phyloP scores from a whole-genome alignment of 2,113 vertebrate genomes.

The Phalacrocorax brasilianus region DNA sequence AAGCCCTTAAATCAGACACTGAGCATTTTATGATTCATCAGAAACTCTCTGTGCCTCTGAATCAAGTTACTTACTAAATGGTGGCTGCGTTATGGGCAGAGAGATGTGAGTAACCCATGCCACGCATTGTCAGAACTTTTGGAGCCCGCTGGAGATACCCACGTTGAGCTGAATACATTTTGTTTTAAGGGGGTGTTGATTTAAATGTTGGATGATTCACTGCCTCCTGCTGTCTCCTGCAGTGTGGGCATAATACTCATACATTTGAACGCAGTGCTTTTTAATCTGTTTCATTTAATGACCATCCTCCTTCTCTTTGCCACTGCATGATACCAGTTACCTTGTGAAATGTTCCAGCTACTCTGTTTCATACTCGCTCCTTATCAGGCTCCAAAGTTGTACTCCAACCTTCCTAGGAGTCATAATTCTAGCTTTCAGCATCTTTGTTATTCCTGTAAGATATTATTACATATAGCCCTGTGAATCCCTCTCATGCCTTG shows the following conservation, averaged over 20 bases:
- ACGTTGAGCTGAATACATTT: constrained; percentile 61
- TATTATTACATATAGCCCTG: not conserved
- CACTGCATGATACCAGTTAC: not conserved
- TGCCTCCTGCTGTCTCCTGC: constrained; percentile 60
- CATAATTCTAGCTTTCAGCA: not conserved
- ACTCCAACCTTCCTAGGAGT: not conserved
- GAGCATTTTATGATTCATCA: constrained; percentile 23
- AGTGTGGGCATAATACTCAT: constrained; percentile 55
- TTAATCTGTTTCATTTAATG: constrained; percentile 20
- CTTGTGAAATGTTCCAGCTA: not conserved
- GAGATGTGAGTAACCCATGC: constrained; percentile 46
- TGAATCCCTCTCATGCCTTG: not conserved
- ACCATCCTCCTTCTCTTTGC: constrained; percentile 40
- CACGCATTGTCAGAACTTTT: constrained; percentile 17
- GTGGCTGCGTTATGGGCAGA: constrained; percentile 33
- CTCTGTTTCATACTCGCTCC: not conserved
- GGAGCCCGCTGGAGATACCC: constrained; percentile 37
- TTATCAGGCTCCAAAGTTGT: not conserved
- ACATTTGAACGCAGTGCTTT: constrained; percentile 36
- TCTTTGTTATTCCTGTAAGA: not conserved
- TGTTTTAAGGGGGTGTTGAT: constrained; percentile 64
- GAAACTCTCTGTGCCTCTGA: constrained; percentile 19
- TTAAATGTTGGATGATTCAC: constrained; percentile 70
- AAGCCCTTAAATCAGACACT: not conserved
- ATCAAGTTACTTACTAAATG: constrained; percentile 41